Conservation (phyloP, 2,888 invertebrate species). For the Eupithecia vulgata region DNA sequence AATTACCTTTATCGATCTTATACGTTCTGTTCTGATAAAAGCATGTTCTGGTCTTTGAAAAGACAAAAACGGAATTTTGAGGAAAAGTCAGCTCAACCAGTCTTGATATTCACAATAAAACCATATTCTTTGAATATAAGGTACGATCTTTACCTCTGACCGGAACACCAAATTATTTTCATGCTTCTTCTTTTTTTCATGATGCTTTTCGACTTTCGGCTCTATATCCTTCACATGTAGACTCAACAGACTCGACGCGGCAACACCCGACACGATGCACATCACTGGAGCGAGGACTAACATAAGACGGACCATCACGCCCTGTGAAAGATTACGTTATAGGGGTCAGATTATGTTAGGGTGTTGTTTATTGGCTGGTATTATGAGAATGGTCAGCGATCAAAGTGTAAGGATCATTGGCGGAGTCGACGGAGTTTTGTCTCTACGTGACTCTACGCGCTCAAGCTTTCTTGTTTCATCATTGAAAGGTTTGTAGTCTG, state of each 20-base stretch:
- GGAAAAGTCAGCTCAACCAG: neutral
- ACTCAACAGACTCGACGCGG: slow-evolving; percentile 92
- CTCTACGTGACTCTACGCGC: slow-evolving; percentile 75
- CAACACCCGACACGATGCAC: slow-evolving; percentile 98
- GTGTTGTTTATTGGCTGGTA: neutral
- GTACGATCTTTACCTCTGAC: slow-evolving; percentile 86
- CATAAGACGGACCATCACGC: slow-evolving; percentile 99
- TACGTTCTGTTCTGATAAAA: neutral
- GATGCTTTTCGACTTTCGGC: slow-evolving; percentile 86
- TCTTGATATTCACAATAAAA: neutral
- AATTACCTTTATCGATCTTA: neutral
- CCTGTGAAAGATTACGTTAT: slow-evolving; percentile 80
- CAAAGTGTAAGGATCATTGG: slow-evolving; percentile 85
- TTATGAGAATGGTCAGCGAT: slow-evolving; percentile 79
- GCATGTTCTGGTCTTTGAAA: neutral
- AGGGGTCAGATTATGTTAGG: slow-evolving; percentile 41
- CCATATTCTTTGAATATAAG: neutral
- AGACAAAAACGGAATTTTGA: neutral
- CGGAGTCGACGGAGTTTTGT: slow-evolving; percentile 66
- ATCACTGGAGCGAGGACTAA: slow-evolving; percentile 98
- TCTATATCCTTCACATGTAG: slow-evolving; percentile 94
- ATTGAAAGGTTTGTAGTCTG: slow-evolving; percentile 41
- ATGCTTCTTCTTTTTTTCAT: slow-evolving; percentile 85
- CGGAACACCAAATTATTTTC: slow-evolving; percentile 90
- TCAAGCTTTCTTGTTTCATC: slow-evolving; percentile 73